Evolutionary conservation across 2,888 invertebrate genomes (phyloP).

Genomic region (Antitype chi): DNA sequence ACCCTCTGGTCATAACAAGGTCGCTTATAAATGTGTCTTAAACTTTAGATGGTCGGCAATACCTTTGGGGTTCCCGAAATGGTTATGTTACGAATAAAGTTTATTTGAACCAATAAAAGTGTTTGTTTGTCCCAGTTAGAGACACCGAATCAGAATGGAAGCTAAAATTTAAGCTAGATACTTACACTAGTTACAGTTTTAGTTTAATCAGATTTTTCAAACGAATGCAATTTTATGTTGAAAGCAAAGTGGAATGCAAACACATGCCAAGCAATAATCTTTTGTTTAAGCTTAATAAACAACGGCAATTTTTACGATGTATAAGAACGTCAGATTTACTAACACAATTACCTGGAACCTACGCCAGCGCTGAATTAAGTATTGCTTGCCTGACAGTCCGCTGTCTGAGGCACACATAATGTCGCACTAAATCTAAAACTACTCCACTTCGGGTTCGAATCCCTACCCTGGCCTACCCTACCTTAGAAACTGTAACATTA

Average conservation of each 20-base stretch:
- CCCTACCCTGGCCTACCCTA: too few relatives aligned
- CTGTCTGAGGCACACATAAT: neutral
- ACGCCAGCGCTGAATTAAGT: neutral
- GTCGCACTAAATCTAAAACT: neutral
- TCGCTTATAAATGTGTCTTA: conserved; percentile 24
- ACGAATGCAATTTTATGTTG: neutral
- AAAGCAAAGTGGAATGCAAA: neutral
- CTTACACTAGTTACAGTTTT: neutral
- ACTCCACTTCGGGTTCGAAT: too few relatives aligned
- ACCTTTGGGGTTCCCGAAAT: conserved; percentile 9
- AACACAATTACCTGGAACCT: neutral
- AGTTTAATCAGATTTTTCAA: conserved; percentile 2
- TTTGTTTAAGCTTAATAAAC: neutral
- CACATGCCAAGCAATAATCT: neutral
- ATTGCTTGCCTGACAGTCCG: neutral
- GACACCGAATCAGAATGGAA: neutral
- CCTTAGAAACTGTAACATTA: neutral
- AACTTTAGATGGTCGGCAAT: conserved; percentile 10
- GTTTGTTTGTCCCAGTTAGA: conserved; percentile 35
- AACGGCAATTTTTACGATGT: neutral
- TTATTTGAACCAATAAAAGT: conserved; percentile 33
- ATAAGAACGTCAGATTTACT: neutral
- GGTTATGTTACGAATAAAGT: conserved; percentile 44
- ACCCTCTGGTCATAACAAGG: neutral
- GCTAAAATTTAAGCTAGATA: neutral